Conservation (phyloP, 2,113 vertebrate species). For the Lonchura striata region DNA sequence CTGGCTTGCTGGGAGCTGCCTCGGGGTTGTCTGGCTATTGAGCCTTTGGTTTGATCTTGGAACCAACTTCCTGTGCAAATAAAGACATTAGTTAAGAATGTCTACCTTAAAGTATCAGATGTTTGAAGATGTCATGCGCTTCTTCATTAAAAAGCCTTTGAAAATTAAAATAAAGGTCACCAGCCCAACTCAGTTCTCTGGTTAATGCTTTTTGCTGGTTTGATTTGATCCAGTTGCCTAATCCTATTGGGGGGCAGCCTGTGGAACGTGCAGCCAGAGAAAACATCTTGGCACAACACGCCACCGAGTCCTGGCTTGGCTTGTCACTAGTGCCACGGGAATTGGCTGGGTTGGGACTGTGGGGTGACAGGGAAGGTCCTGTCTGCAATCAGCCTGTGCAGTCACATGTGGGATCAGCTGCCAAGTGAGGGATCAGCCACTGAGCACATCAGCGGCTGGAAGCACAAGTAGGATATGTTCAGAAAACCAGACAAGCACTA, state of each 20-base stretch:
- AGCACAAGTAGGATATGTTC: not conserved
- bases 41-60: not conserved
- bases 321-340: rapidly evolving
- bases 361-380: not conserved
- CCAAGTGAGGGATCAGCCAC: not conserved
- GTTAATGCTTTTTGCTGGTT: not conserved
- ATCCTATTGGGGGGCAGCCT: not conserved
- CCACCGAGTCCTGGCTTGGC: not conserved
- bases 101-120: not conserved
- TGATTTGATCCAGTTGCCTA: not conserved
- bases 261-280: not conserved
- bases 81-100: not conserved
- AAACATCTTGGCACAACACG: not conserved
- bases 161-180: not conserved
- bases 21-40: not conserved
- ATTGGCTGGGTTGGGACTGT: not conserved
- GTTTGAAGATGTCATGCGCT: not conserved
- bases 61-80: not conserved
- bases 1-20: not conserved
- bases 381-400: rapidly evolving
- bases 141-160: not conserved
- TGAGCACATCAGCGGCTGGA: not conserved
- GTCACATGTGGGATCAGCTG: not conserved
- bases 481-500: not conserved
- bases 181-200: not conserved